Percentiles rank a stretch among this genome's conserved stretches.
These are phyloP conservation scores for Leptinotarsa texana DNA, from an alignment of 1,140 invertebrate species.

Conservation along the genomic window DNA sequence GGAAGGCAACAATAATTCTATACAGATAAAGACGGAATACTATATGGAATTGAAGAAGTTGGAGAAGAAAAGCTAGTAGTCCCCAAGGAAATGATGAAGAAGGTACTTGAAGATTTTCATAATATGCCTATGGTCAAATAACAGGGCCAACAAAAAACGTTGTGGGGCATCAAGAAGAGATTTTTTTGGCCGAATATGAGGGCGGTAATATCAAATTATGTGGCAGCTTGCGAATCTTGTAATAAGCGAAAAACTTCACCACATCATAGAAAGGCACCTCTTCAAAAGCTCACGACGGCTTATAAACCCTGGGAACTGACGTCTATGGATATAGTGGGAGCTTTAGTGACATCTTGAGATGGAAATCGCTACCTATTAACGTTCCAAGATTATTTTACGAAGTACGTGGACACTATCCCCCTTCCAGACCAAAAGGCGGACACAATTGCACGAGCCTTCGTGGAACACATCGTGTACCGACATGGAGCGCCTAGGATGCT, in stretches of 20 bases:
- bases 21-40: neutral
- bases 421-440: slow-evolving; percentile 31
- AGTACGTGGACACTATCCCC: slow-evolving; percentile 36
- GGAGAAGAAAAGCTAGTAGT: neutral
- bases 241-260: neutral
- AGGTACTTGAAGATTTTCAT: neutral
- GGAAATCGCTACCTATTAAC: slow-evolving; percentile 10
- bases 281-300: neutral
- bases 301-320: neutral
- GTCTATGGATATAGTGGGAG: slow-evolving; percentile 14
- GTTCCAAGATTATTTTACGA: slow-evolving; percentile 20
- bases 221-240: slow-evolving; percentile 9
- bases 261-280: neutral
- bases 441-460: slow-evolving; percentile 34
- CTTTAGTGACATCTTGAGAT: neutral
- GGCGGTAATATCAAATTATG: slow-evolving; percentile 15
- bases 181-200: neutral
- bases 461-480: slow-evolving; percentile 33
- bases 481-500: slow-evolving; percentile 38
- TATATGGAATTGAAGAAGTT: no score
- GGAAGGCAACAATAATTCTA: neutral
- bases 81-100: neutral
- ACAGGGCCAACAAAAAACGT: neutral
- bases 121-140: neutral
- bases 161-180: neutral